Conservation (phyloP, 1,140 invertebrate genomes). For the Aphaenogaster ashmeadi region DNA sequence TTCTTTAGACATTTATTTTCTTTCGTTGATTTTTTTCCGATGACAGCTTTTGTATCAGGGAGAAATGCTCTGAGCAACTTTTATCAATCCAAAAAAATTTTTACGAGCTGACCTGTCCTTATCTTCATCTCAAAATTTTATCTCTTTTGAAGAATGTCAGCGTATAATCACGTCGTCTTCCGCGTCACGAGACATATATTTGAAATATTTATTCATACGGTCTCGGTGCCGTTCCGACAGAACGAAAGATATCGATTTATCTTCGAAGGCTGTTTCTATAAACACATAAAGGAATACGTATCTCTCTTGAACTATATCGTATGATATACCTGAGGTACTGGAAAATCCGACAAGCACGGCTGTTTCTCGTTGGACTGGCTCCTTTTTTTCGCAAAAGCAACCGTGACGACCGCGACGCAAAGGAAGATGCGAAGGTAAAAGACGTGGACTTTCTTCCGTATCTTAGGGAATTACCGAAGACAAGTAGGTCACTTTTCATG, state of each 20-base stretch:
- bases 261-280: slow-evolving; percentile 15
- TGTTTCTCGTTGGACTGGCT: slow-evolving; percentile 21
- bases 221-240: neutral
- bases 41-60: neutral
- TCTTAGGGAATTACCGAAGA: slow-evolving; percentile 64
- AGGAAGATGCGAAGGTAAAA: slow-evolving; percentile 49
- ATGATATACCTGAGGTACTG: slow-evolving; percentile 8
- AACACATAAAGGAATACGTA: slow-evolving; percentile 18
- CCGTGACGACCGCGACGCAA: slow-evolving; percentile 20
- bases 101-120: neutral
- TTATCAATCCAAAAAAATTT: neutral
- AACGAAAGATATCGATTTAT: slow-evolving; percentile 41
- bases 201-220: neutral
- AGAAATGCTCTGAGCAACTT: too few species aligned
- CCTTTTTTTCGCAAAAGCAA: slow-evolving; percentile 22
- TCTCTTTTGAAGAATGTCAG: neutral
- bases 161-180: neutral
- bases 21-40: neutral
- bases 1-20: neutral
- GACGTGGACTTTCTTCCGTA: slow-evolving; percentile 58
- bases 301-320: slow-evolving; percentile 23
- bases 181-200: neutral
- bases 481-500: slow-evolving; percentile 74
- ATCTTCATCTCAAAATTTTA: neutral
- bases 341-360: slow-evolving; percentile 11